Evolutionary conservation across 2,113 vertebrate genomes (phyloP), one percentile per base, ranked within the genome.

Genomic region (Carlito syrichta): DNA sequence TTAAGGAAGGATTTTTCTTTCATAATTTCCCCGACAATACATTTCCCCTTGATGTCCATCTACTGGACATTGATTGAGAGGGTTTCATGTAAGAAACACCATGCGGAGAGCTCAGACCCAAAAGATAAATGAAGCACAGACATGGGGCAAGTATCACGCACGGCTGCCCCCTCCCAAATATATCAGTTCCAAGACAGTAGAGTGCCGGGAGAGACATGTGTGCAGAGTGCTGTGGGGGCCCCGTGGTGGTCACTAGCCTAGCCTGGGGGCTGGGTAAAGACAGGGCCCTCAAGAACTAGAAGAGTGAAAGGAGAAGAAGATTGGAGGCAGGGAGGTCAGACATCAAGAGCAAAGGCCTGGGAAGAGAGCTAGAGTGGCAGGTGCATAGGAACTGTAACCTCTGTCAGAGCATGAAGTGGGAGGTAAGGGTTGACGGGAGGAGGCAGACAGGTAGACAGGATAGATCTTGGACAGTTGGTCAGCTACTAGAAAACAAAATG

Each of bases 131-230:
- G 8, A 32, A 54, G 10, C 35, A 32, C 0, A 25, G 38, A 16
- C 32, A n/a, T 35, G 54, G 3, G 12, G 20, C 30, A 50, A 62
- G 48, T 35, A 35, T 54, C 14, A 6, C 60, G 62, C 3, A 66
- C n/a, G 54, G 1, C 30, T 32, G 30, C 13, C 25, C 38, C 30
- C 56, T 68, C n/a, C 45, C 40, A 14, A 48, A 69, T 20, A 7
- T 14, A 79, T 12, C 13, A 25, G 16, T 58, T 38, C 14, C 25
- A 13, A 56, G 58, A 6, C 48, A 35, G 5, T 3, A 43, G 22
- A 10, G 38, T 8, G 0, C 25, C 30, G 48, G 27, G 35, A 25
- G 23, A 38, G 48, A 6, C 0, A 1, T 8, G 3, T 12, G 54
- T 4, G 23, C 2, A 9, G 27, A 27, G 38, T 17, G 0, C 30